Evolutionary conservation across 2,888 invertebrate genomes (phyloP), one percentile per base, ranked within the genome.

Genomic region (Diadegma fenestrale): DNA sequence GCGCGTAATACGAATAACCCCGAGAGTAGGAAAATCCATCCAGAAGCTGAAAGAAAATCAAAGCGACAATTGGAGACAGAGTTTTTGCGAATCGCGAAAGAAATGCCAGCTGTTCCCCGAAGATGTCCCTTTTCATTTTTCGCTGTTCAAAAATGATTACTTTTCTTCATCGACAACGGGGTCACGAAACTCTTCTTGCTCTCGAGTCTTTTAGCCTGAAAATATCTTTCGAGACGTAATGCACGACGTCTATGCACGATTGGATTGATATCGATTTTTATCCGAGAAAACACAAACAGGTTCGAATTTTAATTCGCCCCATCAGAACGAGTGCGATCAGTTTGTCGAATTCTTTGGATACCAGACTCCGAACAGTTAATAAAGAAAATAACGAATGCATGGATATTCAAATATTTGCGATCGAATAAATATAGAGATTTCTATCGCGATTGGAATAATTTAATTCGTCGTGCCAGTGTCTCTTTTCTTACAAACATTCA

Each of bases 281-380:
- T 12, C n/a, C 33, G 22, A 30, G 41, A 51, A 30, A 76, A 63
- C 5, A 64, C 6, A 12, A 37, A 37, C 37, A 37, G 10, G 3
- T 4, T 4, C 37, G 5, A 37, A 10, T 37, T 37, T 7, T 10
- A 37, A 37, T 37, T 8, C 66, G 85, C 76, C 79, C 63, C 68
- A 79, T 78, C 72, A 61, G 78, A 78, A 79, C 76, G 78, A 61
- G 63, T 33, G 82, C 64, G 82, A 85, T 85, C 76, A 82, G 80
- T 85, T 82, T 61, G 58, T 75, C 69, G 33, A 61, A 17, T 51
- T 43, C 45, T 51, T 72, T 54, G 58, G 37, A 48, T 72, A 77
- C 61, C 73, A 61, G 33, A 48, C 48, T 26, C 12, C 30, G 30
- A 14, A 8, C 12, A 26, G 43, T 37, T n/a, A 54, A 54, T 22